A percentile compares a stretch with the other conserved stretches of the same genome.
Evolutionary conservation across 2,888 invertebrate genomes (phyloP).

Genomic region (Coenonympha glycerion): DNA sequence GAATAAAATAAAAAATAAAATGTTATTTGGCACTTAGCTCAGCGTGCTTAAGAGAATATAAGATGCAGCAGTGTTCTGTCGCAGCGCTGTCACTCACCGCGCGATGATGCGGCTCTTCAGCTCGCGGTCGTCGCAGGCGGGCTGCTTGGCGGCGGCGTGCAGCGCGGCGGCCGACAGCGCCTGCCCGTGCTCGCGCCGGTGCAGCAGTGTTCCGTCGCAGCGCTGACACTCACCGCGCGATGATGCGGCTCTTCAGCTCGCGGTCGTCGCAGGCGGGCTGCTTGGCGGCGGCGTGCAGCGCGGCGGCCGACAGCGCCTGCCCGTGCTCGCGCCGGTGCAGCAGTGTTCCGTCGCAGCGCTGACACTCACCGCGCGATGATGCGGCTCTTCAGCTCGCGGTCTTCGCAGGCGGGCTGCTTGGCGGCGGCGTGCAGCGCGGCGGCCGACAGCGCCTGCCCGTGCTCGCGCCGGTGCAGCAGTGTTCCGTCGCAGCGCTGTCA

Average conservation of each 20-base stretch:
- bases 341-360: conserved; percentile 89
- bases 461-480: too few relatives aligned
- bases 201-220: too few relatives aligned
- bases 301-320: conserved; percentile 77
- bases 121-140: conserved; percentile 82
- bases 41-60: too few relatives aligned
- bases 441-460: too few relatives aligned
- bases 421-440: too few relatives aligned
- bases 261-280: conserved; percentile 79
- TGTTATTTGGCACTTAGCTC: too few relatives aligned
- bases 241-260: conserved; percentile 89
- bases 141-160: conserved; percentile 45
- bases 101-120: conserved; percentile 91
- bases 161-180: conserved; percentile 74
- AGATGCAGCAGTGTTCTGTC: too few relatives aligned
- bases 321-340: conserved; percentile 91
- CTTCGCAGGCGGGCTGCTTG: too few relatives aligned
- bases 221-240: conserved; percentile 77
- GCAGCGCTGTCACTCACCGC: conserved; percentile 60
- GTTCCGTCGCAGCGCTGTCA: conserved; percentile 91
- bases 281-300: conserved; percentile 54
- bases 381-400: too few relatives aligned
- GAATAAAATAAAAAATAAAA: too few relatives aligned
- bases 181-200: conserved; percentile 89
- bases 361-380: conserved; percentile 89